Conservation (phyloP, 2,888 invertebrate genomes). For the Psylliodes chrysocephalus region DNA sequence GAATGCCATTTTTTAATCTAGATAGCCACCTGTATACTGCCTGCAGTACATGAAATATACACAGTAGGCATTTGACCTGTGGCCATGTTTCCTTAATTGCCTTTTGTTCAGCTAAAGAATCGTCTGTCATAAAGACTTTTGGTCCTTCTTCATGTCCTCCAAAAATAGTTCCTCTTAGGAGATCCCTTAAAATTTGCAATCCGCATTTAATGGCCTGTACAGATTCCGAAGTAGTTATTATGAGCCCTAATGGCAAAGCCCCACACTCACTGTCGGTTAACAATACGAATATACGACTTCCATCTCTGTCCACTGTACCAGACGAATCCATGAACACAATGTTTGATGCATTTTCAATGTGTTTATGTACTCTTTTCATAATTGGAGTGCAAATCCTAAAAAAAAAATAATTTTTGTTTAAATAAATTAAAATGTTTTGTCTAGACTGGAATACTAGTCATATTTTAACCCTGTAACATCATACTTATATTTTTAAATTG, state of each 20-base stretch:
- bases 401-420: too few relatives aligned
- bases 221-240: slow-evolving; percentile 22
- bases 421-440: too few relatives aligned
- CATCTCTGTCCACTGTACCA: neutral
- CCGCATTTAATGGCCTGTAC: slow-evolving; percentile 4
- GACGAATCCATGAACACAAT: slow-evolving; percentile 5
- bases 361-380: too few relatives aligned
- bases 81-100: slow-evolving; percentile 32
- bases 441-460: too few relatives aligned
- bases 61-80: slow-evolving; percentile 25
- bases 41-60: slow-evolving; percentile 40
- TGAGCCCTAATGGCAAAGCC: slow-evolving; percentile 28
- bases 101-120: slow-evolving; percentile 31
- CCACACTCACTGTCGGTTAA: slow-evolving; percentile 11
- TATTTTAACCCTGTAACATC: too few relatives aligned
- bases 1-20: neutral
- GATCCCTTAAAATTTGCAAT: slow-evolving; percentile 17
- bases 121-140: slow-evolving; percentile 33
- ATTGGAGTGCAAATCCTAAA: neutral
- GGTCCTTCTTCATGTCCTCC: slow-evolving; percentile 31
- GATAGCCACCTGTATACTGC: slow-evolving; percentile 36
- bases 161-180: slow-evolving; percentile 24
- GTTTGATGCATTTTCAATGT: neutral
- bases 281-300: too few relatives aligned
- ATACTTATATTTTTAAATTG: too few relatives aligned